These are phyloP conservation scores for Stratiomys singularior DNA, from an alignment of 2,888 invertebrate species.

Conservation along the genomic window DNA sequence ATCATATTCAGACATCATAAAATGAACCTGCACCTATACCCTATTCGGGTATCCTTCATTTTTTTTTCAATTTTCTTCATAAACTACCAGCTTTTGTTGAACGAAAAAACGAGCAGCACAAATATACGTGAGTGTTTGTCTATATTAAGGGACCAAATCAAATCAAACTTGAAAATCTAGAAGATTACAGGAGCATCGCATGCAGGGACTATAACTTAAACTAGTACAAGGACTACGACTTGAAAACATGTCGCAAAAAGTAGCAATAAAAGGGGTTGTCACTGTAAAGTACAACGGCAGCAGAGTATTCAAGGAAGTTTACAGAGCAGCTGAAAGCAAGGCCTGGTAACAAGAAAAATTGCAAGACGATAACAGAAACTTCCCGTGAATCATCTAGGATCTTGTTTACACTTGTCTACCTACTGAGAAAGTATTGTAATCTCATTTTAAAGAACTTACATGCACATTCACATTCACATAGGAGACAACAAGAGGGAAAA, in stretches of 20 bases:
- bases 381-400: constrained; percentile 28
- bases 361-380: constrained; percentile 29
- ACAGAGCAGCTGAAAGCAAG: neutral
- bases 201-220: neutral
- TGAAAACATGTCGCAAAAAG: neutral
- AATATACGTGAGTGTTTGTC: too few species aligned
- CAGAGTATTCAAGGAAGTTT: neutral
- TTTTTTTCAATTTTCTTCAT: constrained; percentile 23
- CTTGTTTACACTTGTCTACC: constrained; percentile 35
- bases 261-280: constrained; percentile 33
- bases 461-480: neutral
- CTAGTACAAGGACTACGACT: neutral
- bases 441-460: constrained; percentile 27
- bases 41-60: neutral
- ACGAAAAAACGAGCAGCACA: neutral
- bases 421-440: constrained; percentile 27
- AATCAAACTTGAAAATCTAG: constrained; percentile 16
- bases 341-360: constrained; percentile 26
- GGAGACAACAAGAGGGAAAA: neutral
- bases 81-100: neutral
- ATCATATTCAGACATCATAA: constrained; percentile 45
- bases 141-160: too few species aligned
- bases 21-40: constrained; percentile 27
- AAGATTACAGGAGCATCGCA: constrained; percentile 10
- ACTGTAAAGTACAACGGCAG: neutral